Conservation (phyloP, 1,140 invertebrate species). For the Drosophila ananassae region DNA sequence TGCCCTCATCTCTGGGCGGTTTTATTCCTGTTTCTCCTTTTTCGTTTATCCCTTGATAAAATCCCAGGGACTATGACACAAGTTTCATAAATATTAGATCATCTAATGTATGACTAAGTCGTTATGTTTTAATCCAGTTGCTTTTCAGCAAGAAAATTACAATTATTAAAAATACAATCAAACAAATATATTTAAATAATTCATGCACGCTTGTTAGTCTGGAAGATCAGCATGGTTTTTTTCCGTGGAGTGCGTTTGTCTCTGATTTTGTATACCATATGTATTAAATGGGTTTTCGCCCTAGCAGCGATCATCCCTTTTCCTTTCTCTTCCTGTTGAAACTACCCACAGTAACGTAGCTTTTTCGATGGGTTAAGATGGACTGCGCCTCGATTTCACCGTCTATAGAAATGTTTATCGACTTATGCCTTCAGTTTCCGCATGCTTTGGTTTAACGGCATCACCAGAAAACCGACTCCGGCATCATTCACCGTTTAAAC, state of each 20-base stretch:
- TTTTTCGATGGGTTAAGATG: conserved; percentile 32
- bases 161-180: too few relatives aligned
- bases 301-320: conserved; percentile 15
- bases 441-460: conserved; percentile 73
- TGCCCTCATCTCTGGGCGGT: conserved; percentile 27
- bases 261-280: too few relatives aligned
- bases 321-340: conserved; percentile 1
- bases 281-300: conserved; percentile 62
- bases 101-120: conserved; percentile 64
- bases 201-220: too few relatives aligned
- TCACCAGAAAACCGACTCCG: conserved; percentile 13
- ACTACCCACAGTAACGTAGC: conserved; percentile 55
- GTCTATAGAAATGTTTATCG: conserved; percentile 74
- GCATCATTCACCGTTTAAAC: neutral
- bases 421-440: conserved; percentile 77
- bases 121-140: neutral
- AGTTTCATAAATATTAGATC: conserved; percentile 52
- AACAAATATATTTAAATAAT: too few relatives aligned
- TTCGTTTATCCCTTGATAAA: conserved; percentile 11
- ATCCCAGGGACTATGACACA: neutral
- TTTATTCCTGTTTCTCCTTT: conserved; percentile 26
- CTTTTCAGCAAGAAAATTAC: neutral
- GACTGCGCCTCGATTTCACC: conserved; percentile 24
- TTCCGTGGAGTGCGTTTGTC: too few relatives aligned
- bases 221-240: too few relatives aligned